Percentiles rank a stretch among this genome's conserved stretches.
Evolutionary conservation across 2,888 invertebrate genomes (phyloP).

Genomic region (Rhopalosiphum nymphaeae): DNA sequence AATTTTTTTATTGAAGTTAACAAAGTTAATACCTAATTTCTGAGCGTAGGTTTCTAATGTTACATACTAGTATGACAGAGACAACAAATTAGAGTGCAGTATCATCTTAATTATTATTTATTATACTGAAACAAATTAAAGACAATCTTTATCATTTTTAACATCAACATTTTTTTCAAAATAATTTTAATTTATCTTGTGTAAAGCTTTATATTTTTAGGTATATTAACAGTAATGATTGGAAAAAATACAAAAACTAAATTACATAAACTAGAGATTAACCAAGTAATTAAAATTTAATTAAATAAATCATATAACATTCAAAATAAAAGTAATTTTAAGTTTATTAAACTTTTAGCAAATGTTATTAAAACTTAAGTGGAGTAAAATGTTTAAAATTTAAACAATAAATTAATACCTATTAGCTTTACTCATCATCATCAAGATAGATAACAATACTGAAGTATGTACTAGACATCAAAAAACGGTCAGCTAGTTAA

Average conservation of each 20-base stretch:
- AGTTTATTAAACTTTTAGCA: not conserved
- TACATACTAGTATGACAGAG: too few species aligned
- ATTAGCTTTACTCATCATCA: too few species aligned
- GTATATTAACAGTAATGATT: not conserved
- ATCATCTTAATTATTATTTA: not conserved
- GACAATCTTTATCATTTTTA: not conserved
- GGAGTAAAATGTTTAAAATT: not conserved
- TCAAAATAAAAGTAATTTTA: not conserved
- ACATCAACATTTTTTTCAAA: not conserved
- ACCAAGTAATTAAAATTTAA: not conserved
- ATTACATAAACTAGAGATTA: not conserved
- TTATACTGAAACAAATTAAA: not conserved
- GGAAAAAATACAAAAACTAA: not conserved
- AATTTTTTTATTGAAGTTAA: too few species aligned
- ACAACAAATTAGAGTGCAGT: too few species aligned
- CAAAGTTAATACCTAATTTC: too few species aligned
- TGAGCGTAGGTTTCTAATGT: too few species aligned
- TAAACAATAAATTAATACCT: not conserved
- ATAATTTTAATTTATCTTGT: not conserved
- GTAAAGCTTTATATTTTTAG: not conserved
- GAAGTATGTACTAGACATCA: too few species aligned
- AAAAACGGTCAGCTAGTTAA: too few species aligned
- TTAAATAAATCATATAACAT: not conserved
- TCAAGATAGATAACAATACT: too few species aligned
- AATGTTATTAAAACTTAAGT: not conserved